Evolutionary conservation across 1,140 invertebrate genomes (phyloP), one percentile per base, ranked within the genome.

Genomic region (Teleogryllus occipitalis): DNA sequence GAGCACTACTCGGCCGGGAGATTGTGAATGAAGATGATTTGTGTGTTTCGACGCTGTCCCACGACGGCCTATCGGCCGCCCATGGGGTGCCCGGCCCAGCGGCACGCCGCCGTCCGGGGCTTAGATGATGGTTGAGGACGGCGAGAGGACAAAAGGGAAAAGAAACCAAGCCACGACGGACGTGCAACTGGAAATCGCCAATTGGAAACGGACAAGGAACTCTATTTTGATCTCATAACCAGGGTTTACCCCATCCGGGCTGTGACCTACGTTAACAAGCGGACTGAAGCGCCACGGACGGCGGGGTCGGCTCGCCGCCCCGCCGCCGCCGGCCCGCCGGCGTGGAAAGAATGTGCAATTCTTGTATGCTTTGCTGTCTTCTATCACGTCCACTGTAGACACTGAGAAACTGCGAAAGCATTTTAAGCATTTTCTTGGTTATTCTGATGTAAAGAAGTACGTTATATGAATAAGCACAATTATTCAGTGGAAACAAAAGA

Each of bases 181-280:
- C 54, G 54, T 65, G 54, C 54, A 65, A 65, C 54, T 65, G 10
- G 18, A 65, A 18, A 65, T 65, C 27, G 54, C 54, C 18, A 10
- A 14, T 10, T 14, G 54, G 54, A 18, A 65, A 65, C 54, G 54
- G 54, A 65, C 54, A 65, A 65, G 54, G 54, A 65, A 65, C 54
- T 65, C 54, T 48, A 77, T 77, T 77, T 54, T 79, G 78, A 79
- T 79, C 78, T 79, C 78, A 79, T 79, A 48, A 48, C 22, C 78
- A 75, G 78, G 78, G 78, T 75, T 79, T 75, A 75, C 78, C 78
- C 78, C 21, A 79, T 39, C 21, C 22, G 78, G 78, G 78, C 78
- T 79, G 78, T 79, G 78, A 79, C 65, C 78, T 79, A 49, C 18
- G 39, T 74, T 65, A 78, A 7, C 46, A 54, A 18, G 27, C 14